Base-by-base conservation (phyloP, 2,113 vertebrate genomes). In the Rostratula benghalensis region DNA sequence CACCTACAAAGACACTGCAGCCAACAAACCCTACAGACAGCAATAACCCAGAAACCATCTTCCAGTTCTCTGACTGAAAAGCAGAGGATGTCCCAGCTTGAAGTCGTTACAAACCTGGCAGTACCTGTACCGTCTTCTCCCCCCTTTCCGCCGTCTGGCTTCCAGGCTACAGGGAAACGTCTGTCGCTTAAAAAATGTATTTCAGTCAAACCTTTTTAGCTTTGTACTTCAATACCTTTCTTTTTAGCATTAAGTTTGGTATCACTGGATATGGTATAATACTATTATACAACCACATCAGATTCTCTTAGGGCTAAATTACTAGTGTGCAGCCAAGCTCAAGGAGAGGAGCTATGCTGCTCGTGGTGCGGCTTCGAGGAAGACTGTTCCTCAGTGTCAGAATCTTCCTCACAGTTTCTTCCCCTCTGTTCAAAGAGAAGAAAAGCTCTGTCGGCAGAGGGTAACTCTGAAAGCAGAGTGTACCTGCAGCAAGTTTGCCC, bases 41-140 rank as follows among this genome's bases (percentile, higher is more conserved):
- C 97, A 96, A 77, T 84, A 97, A 97, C 91, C 97, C 98, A 2
- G 98, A 98, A 80, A 88, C 98, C 45, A 98, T 98, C 97, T 98
- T 98, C 97, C 98, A 98, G 64, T 98, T 98, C 93, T 97, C 98
- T 3, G 98, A 98, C 64, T 98, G 98, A 98, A 90, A 48, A 63
- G 63, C 48, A 10, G 31, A 67, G 56, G 69, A 9, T n/a, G 39
- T 67, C 25, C 43, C 73, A 22, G 94, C 59, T 75, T 3, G 31
- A 83, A 21, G 27, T 65, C 9, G 33, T 69, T 89, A 85, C 19
- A 79, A 78, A 31, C 45, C 31, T 73, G 56, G 35, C 91, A 87
- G 35, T 69, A 41, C 9, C 35, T 65, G 17, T 50, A 53, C 59
- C 74, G 59, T 93, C 83, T 83, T 63, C 73, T 93, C 79, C 63